phyloP scores from a whole-genome alignment of 2,113 vertebrate species.

The Junco hyemalis region DNA sequence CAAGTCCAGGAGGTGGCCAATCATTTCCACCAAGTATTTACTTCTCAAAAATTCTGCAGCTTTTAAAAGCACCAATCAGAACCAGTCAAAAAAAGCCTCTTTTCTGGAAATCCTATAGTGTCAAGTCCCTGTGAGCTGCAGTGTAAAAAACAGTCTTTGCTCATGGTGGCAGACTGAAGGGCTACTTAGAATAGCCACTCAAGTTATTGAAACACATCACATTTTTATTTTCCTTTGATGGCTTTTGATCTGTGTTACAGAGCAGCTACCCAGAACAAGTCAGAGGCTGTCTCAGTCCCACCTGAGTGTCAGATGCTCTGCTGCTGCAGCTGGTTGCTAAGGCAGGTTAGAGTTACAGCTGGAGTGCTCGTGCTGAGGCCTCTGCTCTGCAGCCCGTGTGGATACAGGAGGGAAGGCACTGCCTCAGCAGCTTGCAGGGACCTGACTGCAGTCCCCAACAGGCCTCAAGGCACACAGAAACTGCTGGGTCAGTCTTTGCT shows the following conservation, averaged over 20 bases:
- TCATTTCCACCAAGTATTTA: neutral
- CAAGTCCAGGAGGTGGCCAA: neutral
- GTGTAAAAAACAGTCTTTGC: neutral
- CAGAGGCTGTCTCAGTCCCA: neutral
- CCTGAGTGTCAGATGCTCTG: neutral
- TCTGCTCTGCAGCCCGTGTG: neutral
- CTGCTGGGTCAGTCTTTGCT: neutral
- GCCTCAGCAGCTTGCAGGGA: neutral
- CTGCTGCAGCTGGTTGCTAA: neutral
- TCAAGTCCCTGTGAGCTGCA: neutral
- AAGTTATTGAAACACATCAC: neutral
- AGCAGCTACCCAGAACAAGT: neutral
- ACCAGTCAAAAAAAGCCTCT: neutral
- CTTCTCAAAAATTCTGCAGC: neutral
- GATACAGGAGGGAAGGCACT: neutral
- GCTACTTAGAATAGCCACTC: neutral
- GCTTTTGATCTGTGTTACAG: neutral
- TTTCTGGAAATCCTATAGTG: neutral
- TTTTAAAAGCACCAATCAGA: neutral
- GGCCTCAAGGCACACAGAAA: neutral
- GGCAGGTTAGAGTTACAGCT: slow-evolving; percentile 11
- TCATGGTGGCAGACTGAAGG: neutral
- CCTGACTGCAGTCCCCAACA: neutral
- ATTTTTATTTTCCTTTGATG: neutral
- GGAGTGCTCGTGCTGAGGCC: neutral